Conservation (phyloP, 2,888 invertebrate species). For the Ramazzottius varieornatus region DNA sequence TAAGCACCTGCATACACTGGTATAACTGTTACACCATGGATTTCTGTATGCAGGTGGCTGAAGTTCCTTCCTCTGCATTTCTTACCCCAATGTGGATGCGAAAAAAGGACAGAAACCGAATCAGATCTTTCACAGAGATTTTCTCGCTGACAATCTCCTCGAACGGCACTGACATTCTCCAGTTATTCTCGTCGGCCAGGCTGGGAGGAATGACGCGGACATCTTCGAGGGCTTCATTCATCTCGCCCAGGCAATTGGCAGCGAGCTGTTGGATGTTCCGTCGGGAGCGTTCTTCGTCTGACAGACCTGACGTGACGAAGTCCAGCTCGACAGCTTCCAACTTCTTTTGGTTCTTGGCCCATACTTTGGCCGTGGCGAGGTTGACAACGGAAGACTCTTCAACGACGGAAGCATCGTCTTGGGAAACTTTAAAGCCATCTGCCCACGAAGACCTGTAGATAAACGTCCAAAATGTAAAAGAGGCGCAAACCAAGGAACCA, state of each 20-base stretch:
- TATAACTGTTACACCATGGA: too few relatives aligned
- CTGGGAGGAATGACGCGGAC: background rate
- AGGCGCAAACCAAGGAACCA: too few relatives aligned
- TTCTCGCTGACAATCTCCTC: background rate
- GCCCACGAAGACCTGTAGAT: too few relatives aligned
- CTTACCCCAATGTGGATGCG: background rate
- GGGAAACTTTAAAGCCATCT: too few relatives aligned
- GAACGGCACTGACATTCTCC: background rate
- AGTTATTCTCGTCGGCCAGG: background rate
- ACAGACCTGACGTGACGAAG: background rate
- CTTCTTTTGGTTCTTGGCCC: constrained; percentile 3
- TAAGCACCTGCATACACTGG: too few relatives aligned
- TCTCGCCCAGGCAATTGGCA: background rate
- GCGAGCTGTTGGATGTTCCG: background rate
- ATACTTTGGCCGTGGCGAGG: background rate
- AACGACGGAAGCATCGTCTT: background rate
- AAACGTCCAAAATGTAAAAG: too few relatives aligned
- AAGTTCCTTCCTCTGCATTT: too few relatives aligned
- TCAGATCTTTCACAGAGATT: background rate
- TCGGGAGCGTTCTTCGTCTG: background rate
- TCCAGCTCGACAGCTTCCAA: constrained; percentile 2
- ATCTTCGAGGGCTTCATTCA: background rate
- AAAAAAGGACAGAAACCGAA: background rate
- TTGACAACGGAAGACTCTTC: background rate
- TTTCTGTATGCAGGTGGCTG: too few relatives aligned